Base-by-base conservation (phyloP, 2,888 invertebrate genomes). In the Nephrotoma flavescens region DNA sequence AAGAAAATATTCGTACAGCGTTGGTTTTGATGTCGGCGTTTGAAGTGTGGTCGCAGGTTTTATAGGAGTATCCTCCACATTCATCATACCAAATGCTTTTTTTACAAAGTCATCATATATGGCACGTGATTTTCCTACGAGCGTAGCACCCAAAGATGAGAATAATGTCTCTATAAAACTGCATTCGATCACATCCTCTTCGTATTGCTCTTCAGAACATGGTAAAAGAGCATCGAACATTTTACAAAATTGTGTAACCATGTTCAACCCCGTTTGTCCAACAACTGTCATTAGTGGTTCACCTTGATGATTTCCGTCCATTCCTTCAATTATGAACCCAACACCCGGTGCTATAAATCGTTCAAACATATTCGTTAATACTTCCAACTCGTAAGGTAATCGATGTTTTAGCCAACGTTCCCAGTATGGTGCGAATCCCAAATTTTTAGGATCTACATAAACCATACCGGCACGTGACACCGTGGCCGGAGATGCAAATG, bases 401-500 rank as follows among this genome's bases (percentile, higher is more conserved):
- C 94, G 92, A 0, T 93, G 90, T 87, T 92, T 92, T 4, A 96
- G 91, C 97, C 97, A 98, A 89, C 95, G 94, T 87, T 96, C 93
- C 97, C 98, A 97, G 91, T 94, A 97, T 0, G 98, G 97, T 87
- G 94, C 93, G 89, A 95, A 97, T 0, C 97, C 96, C 88, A 98
- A 92, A 91, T 97, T 97, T 92, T 97, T 97, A 0, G 98, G 97
- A 90, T 98, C 97, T 0, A 98, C 97, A 89, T 95, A 98, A 9
- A 98, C 97, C 97, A 98, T 97, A 45, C 97, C 98, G 7, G 97
- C 97, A 87, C 98, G 93, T 0, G 97, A 97, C 3, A 98, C 97
- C 0, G 97, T 98, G 0, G 98, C 97, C 0, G 98, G 98, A 0
- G 98, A 98, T 0, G 98, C 98, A 89, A 95, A 97, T 91, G 95